Base-by-base conservation (phyloP, 2,113 vertebrate species). In the Sceloporus undulatus region DNA sequence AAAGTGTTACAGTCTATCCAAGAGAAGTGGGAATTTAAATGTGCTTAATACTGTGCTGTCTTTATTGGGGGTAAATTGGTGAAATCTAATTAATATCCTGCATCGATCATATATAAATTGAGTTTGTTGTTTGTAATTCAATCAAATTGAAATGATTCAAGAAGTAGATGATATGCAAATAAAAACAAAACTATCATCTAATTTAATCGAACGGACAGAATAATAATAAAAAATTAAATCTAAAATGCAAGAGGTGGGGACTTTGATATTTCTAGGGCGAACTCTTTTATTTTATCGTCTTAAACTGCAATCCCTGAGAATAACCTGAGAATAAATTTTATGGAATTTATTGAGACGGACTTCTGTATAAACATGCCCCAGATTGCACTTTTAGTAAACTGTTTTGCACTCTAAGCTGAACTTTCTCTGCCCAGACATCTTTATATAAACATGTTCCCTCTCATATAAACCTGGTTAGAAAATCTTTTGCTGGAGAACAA, bases 341-440 rank as follows among this genome's bases (percentile, higher is more conserved):
- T 66, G 40, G 4, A 66, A 82, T 8, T 16, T 82, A 48, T 9
- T 9, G 42, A 48, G 81, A 83, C 66, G 18, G 18, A n/a, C 16
- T 42, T 42, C 18, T 76, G 38, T 18, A 34, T 74, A 34, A 34
- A 75, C 14, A 40, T 75, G 16, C 14, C 14, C 19, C 34, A 19
- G 23, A 40, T 76, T 40, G 38, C 19, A 23, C 38, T 48, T 21
- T 77, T 81, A 89, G 91, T 87, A 71, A 90, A 92, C 89, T 93
- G 88, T 91, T 93, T 92, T 93, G 25, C 84, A 74, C 65, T 18
- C 90, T 91, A 92, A 85, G 76, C 90, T 0, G 42, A 87, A 84
- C 88, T 79, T 92, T 93, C 89, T 93, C 23, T 92, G 90, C 90
- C 84, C 84, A 94, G 66, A 78, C 71, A 25, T 73, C 89, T 73